These are phyloP conservation scores for Megaceryle maxima DNA, from an alignment of 2,113 vertebrate species.

Conservation along the genomic window DNA sequence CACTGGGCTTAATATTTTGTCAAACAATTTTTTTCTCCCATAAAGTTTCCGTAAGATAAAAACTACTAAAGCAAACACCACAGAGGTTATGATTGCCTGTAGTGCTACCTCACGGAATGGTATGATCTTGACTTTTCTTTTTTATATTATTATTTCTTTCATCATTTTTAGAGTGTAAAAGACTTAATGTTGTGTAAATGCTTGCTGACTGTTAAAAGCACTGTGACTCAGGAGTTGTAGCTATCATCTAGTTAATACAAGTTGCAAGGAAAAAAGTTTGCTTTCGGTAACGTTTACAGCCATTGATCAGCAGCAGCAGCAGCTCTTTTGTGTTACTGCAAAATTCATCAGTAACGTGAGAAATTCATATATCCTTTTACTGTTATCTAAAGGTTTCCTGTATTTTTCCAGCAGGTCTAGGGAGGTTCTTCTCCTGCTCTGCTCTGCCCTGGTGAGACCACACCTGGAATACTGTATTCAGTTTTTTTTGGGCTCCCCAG, in stretches of 20 bases:
- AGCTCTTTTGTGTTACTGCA: not conserved
- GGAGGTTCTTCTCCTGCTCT: no score
- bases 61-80: not conserved
- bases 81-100: not conserved
- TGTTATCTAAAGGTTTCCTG: not conserved
- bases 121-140: not conserved
- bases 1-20: not conserved
- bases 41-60: not conserved
- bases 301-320: not conserved
- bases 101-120: not conserved
- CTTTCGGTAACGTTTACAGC: not conserved
- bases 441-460: no score
- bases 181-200: not conserved
- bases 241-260: not conserved
- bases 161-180: not conserved
- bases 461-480: no score
- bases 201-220: not conserved
- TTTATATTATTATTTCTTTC: not conserved
- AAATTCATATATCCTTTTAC: not conserved
- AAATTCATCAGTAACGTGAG: not conserved
- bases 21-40: not conserved
- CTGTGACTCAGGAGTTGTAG: not conserved
- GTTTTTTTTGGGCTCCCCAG: no score
- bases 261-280: not conserved
- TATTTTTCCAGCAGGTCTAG: no score